Base-by-base conservation (phyloP, 2,888 invertebrate species). In the Cheilosia grossa region DNA sequence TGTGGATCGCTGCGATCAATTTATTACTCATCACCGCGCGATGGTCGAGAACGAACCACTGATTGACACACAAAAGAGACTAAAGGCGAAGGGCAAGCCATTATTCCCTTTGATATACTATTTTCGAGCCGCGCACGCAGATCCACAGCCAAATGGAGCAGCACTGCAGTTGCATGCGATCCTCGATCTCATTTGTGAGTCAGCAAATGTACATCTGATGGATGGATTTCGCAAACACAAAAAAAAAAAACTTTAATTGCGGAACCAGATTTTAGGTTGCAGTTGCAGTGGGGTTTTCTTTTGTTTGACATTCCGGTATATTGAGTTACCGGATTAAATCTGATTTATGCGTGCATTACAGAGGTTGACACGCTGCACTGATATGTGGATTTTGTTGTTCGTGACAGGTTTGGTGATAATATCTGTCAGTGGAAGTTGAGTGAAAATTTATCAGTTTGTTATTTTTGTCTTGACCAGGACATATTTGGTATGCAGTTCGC, bases 321-420 rank as follows among this genome's bases (percentile, higher is more conserved):
- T 59, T 74, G 79, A 74, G 64, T 74, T 72, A 49, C 80, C 69
- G 64, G 83, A 83, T 83, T 83, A 70, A 80, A 56, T 54, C 64
- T 83, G 83, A 83, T 83, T 80, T 80, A 83, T 83, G 79, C 44
- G 79, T 80, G 51, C 83, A 83, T 75, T 83, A 83, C 33, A 66
- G 61, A 47, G 13, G 66, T 40, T 79, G 83, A 83, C 83, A 49
- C 80, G 80, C 53, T 75, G 69, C 80, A 64, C 74, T 75, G 80
- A 83, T 83, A 83, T 44, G 72, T 56, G 79, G 58, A 67, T 67
- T 70, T 70, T 49, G 40, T 24, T 37, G 33, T 37, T 63, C 78
- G 53, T 83, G 83, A 83, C 83, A 83, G 74, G 64, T 83, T 70
- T 70, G 74, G 74, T 80, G 83, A 83, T 83, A 83, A 67, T 58